These are phyloP conservation scores for Ips typographus DNA, from an alignment of 1,140 invertebrate species.

Conservation along the genomic window DNA sequence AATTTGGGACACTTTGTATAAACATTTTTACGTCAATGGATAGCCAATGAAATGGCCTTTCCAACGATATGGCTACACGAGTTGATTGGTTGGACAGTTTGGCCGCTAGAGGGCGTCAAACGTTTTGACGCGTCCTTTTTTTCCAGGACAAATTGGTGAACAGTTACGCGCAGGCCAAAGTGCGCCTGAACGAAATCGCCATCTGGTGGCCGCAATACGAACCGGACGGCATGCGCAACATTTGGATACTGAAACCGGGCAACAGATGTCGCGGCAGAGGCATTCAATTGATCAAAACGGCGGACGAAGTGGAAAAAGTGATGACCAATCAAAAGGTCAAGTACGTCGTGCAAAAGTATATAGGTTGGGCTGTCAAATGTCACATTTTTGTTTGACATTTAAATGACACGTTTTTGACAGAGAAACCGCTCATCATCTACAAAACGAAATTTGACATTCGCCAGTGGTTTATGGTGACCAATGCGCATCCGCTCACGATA, in stretches of 20 bases:
- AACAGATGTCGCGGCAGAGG: conserved; percentile 90
- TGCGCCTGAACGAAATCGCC: conserved; percentile 56
- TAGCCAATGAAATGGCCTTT: no score
- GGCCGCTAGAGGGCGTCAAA: no score
- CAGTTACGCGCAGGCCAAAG: conserved; percentile 49
- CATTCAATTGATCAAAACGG: conserved; percentile 81
- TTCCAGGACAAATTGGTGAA: conserved; percentile 33
- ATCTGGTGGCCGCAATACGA: conserved; percentile 78
- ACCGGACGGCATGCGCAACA: conserved; percentile 80
- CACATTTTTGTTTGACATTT: not conserved
- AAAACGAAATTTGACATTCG: conserved; percentile 93
- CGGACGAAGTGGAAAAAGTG: conserved; percentile 81
- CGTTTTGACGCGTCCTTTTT: not conserved
- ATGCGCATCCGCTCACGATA: conserved; percentile 84
- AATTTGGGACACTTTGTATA: no score
- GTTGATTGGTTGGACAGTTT: no score
- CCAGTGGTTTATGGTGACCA: conserved; percentile 91
- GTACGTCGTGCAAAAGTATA: conserved; percentile 95
- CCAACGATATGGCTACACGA: no score
- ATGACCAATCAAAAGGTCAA: conserved; percentile 58
- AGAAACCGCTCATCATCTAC: conserved; percentile 81
- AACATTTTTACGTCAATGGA: no score
- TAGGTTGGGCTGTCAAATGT: conserved; percentile 61
- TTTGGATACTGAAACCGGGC: conserved; percentile 96
- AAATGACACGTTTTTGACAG: conserved; percentile 53